Conservation (phyloP, 2,113 vertebrate genomes). For the Cyrtonyx montezumae region DNA sequence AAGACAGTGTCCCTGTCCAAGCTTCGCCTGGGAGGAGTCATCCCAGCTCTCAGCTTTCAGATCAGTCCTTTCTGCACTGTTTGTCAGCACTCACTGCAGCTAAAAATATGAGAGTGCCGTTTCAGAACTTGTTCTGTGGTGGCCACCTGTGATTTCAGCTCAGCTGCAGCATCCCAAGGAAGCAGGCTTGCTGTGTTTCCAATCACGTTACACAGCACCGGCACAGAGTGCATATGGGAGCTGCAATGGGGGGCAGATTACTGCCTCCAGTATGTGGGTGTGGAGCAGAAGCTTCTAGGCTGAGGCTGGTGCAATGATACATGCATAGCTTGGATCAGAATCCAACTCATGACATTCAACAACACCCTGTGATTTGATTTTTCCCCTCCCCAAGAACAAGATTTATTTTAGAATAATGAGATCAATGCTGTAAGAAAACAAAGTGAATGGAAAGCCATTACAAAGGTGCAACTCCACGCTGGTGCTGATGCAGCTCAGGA, state of each 20-base stretch:
- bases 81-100: not conserved
- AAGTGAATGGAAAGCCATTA: not conserved
- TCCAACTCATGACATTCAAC: constrained; percentile 8
- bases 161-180: not conserved
- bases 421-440: not conserved
- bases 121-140: not conserved
- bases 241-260: accelerated
- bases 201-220: not conserved
- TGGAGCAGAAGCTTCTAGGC: not conserved
- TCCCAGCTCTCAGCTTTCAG: not conserved
- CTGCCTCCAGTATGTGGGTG: not conserved
- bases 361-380: not conserved
- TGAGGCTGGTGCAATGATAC: not conserved
- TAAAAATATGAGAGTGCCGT: not conserved
- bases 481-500: not conserved
- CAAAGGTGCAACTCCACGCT: not conserved
- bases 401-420: not conserved
- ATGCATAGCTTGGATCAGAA: not conserved
- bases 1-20: not conserved
- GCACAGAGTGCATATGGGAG: not conserved
- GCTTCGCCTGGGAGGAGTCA: not conserved
- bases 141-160: not conserved
- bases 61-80: not conserved
- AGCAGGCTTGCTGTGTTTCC: not conserved
- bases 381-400: not conserved